Evolutionary conservation across 2,888 invertebrate genomes (phyloP), one percentile per base, ranked within the genome.

Genomic region (Eupithecia abbreviata): DNA sequence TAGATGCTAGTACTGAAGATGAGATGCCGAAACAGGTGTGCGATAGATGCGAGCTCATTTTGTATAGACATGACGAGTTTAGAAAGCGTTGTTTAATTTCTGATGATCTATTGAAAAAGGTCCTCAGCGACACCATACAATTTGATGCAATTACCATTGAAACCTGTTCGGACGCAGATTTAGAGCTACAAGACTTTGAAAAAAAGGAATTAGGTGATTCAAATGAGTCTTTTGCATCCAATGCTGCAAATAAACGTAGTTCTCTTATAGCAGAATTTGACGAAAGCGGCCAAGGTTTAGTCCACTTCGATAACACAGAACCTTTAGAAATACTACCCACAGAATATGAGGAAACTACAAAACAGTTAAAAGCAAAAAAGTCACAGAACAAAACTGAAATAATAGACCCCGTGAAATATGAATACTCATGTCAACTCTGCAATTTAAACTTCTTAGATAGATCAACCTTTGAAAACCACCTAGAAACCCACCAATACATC

Each of bases 21-120:
- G 85, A 78, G 75, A 85, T 91, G 66, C 93, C 94, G 0, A 90
- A 92, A 84, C 92, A 92, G 79, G 87, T 95, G 74, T 95, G 94
- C 83, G 80, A 79, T 71, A 89, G 90, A 45, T 95, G 94, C 79
- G 89, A 90, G 76, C 65, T 80, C 45, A 84, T 88, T 41, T 83
- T 94, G 84, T 84, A 82, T 47, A 91, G 90, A 79, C 88, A 90
- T 42, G 89, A 92, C 51, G 87, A 88, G 42, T 93, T 94, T 74
- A 93, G 90, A 84, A 88, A 87, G n/a, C 90, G 89, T 3, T 94
- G 92, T 77, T 78, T 90, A 3, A 86, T 91, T 49, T 90, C 92
- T 0, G 91, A 94, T 55, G 81, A 82, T 0, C 83, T 89, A 78
- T 82, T 94, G 81, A 87, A 85, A 68, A 87, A 87, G 43, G 80